Base-by-base conservation (phyloP, 2,888 invertebrate species). In the Caenorhabditis imperialis region DNA sequence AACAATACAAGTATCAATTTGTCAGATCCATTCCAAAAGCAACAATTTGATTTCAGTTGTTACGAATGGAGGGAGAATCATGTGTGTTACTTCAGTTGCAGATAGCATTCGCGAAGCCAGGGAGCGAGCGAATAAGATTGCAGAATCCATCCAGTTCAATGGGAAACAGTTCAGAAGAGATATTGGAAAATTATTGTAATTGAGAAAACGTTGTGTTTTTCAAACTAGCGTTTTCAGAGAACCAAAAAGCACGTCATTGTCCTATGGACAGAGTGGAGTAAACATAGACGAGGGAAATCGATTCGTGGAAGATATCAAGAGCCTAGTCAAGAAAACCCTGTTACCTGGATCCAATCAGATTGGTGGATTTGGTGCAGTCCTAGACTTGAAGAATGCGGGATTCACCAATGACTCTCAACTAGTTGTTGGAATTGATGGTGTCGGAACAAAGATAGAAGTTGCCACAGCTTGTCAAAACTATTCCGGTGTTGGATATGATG, bases 361-460 rank as follows among this genome's bases (percentile, higher is more conserved):
- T 2, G 98, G 98, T 22, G 94, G 94, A 69, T 98, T 95, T 90
- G 97, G 96, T 27, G 97, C 95, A 0, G 91, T 96, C 14, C 96
- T 97, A 90, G 95, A 96, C 86, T 89, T 93, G 16, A 85, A 86
- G 50, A 93, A 92, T 58, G 92, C 92, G 7, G 93, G 93, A 1
- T 85, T 78, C 51, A 92, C 92, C 79, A 91, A 91, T 79, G 93
- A 95, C 88, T 95, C 96, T 0, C 91, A 96, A 20, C 90, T 99
- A 1, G 94, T 97, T 16, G 94, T 96, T 75, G 95, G 95, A 0
- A 95, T 96, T 0, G 96, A 96, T 87, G 98, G 98, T 0, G 96
- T 99, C 42, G 97, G 98, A 1, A 95, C 97, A 5, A 99, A 99
- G 89, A 91, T 99, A 1, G 94, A 95, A 91, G 94, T 94, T 1